Evolutionary conservation across 37 sponge, comb jelly and placozoan species (phyloP), one percentile per base, ranked within the genome.

Genomic region (Mnemiopsis leidyi): DNA sequence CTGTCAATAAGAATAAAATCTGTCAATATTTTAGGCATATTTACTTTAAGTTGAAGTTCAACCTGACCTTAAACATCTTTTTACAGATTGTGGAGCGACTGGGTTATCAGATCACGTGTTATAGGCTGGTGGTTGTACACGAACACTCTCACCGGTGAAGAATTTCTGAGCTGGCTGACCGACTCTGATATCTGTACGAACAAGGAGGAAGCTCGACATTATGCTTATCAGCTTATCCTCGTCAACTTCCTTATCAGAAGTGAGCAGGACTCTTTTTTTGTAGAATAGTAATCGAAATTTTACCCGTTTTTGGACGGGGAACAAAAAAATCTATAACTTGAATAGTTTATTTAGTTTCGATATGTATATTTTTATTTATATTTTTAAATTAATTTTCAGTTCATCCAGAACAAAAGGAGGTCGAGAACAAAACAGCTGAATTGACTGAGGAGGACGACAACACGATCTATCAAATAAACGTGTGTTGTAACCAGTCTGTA

Each of bases 101-200:
- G 90, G 90, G 90, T 85, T 25, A 85, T 85, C 90, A 85, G 90
- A 85, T 85, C 90, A 40, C 40, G 90, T 21, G 61, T 85, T 7
- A 40, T 85, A 39, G 90, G 90, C 26, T 85, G 90, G 90, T 85
- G 90, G 90, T 3, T 85, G 40, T 85, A 85, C 61, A 85, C 90
- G 0, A 85, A 85, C 90, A 85, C 90, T n/a, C 61, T 85, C 5
- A 85, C 90, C 28, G 90, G 90, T 0, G 16, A 39, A 29, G 90
- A 85, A 61, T 85, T 85, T 28, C 33, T 85, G 48, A 23, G 48
- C 36, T 85, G 90, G 90, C 90, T 85, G n/a, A 85, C 90, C 0
- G 1, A n/a, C 29, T 39, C 40, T n/a, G 48, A 85, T 1, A 21
- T 85, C 28, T 23, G n/a, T 2, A n/a, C 90, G 3, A 77, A 32